Evolutionary conservation across 2,888 invertebrate species (phyloP).

Genomic region (Nephrocerus scutellatus): DNA sequence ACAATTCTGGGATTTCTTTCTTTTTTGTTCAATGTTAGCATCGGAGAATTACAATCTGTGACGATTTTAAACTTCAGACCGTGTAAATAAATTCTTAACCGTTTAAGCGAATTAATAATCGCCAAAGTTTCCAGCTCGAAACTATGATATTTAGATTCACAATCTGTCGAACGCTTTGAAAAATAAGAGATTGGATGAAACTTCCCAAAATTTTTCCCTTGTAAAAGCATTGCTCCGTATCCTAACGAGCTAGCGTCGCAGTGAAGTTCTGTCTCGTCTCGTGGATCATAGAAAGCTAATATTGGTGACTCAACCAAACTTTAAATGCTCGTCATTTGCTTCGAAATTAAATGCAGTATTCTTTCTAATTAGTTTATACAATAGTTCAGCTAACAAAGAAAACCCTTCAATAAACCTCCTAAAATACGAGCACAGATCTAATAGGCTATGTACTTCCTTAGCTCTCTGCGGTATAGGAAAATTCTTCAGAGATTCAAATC

Average conservation of each 20-base stretch:
- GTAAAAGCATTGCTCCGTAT: conserved; percentile 26
- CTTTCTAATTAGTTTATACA: no score
- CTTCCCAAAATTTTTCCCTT: conserved; percentile 20
- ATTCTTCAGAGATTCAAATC: conserved; percentile 22
- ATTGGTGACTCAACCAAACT: conserved; percentile 20
- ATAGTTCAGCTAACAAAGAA: no score
- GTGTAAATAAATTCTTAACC: conserved; percentile 27
- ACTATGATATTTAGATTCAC: conserved; percentile 28
- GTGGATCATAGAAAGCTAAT: conserved; percentile 28
- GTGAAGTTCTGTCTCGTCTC: conserved; percentile 28
- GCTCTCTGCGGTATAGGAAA: conserved; percentile 21
- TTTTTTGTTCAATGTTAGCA: conserved; percentile 20
- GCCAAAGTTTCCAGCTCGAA: conserved; percentile 31
- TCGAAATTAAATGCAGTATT: conserved; percentile 10
- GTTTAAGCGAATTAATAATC: conserved; percentile 26
- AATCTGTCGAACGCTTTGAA: conserved; percentile 26
- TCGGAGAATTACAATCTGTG: conserved; percentile 27
- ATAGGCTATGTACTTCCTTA: conserved; percentile 23
- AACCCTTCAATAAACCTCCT: conserved; percentile 16
- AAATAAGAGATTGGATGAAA: conserved; percentile 30
- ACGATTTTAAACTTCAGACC: conserved; percentile 27
- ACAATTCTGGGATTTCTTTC: conserved; percentile 24
- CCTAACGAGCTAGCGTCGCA: conserved; percentile 28
- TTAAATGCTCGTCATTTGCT: conserved; percentile 10
- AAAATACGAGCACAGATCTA: conserved; percentile 16